These are phyloP conservation scores for Chelon labrosus DNA, from an alignment of 2,797 vertebrate genomes.

Conservation along the genomic window DNA sequence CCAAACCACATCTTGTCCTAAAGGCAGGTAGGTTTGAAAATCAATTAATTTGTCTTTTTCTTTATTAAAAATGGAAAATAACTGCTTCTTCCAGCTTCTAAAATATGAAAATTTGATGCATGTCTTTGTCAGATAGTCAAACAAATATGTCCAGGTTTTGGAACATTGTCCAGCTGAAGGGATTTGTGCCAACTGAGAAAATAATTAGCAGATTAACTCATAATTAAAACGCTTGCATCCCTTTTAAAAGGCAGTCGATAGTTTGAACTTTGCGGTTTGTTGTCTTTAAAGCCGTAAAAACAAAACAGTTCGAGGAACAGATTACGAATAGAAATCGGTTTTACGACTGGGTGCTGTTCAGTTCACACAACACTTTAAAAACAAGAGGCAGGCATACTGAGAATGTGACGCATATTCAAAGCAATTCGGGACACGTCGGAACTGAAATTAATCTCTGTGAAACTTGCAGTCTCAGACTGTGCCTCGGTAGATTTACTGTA, in stretches of 20 bases:
- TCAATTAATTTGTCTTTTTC: background rate
- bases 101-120: background rate
- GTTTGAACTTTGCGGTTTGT: background rate
- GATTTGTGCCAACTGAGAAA: background rate
- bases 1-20: background rate
- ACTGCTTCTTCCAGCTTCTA: background rate
- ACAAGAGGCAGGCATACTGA: constrained; percentile 10
- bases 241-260: background rate
- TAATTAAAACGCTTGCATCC: background rate
- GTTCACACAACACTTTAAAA: constrained; percentile 13
- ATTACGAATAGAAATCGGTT: constrained; percentile 5
- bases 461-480: constrained; percentile 1
- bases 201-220: background rate
- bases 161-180: background rate
- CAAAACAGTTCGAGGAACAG: background rate
- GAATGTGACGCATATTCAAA: constrained; percentile 30
- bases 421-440: constrained; percentile 17
- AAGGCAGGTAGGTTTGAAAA: background rate
- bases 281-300: background rate
- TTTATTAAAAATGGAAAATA: background rate
- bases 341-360: constrained; percentile 3
- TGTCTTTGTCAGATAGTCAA: background rate
- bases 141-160: background rate
- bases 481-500: constrained; percentile 15
- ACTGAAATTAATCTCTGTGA: constrained; percentile 34